Evolutionary conservation across 2,113 vertebrate species (phyloP).

Genomic region (Phrynosoma platyrhinos): DNA sequence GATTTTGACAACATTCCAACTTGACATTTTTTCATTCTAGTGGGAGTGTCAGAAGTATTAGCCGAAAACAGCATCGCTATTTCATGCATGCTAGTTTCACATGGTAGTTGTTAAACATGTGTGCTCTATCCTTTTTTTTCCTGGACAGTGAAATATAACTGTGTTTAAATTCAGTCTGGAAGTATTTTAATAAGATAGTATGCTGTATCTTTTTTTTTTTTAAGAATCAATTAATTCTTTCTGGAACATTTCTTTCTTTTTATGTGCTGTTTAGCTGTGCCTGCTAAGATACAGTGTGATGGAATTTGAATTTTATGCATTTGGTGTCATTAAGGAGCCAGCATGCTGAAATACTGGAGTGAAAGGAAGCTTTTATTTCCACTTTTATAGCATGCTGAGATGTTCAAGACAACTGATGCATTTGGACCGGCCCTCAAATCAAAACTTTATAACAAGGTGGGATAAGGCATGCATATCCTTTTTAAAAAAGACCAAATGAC

Average conservation of each 20-base stretch:
- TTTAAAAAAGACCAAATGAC: slow-evolving; percentile 46
- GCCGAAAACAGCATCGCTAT: slow-evolving; percentile 47
- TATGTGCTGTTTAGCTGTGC: slow-evolving; percentile 44
- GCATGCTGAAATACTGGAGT: slow-evolving; percentile 20
- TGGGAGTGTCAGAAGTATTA: slow-evolving; percentile 49
- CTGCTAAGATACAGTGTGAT: slow-evolving; percentile 15
- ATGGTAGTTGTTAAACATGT: not conserved
- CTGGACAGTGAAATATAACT: slow-evolving; percentile 55
- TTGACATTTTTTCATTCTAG: slow-evolving; percentile 56
- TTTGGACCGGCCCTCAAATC: not conserved
- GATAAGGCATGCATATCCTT: slow-evolving; percentile 44
- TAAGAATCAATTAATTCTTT: slow-evolving; percentile 32
- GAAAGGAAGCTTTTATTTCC: slow-evolving; percentile 45
- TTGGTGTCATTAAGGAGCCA: slow-evolving; percentile 53
- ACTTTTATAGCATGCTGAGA: not conserved
- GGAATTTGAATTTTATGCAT: slow-evolving; percentile 43
- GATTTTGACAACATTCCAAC: slow-evolving; percentile 44
- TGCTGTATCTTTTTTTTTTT: not conserved
- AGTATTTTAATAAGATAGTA: not conserved
- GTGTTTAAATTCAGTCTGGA: slow-evolving; percentile 42
- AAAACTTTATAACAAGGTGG: slow-evolving; percentile 48
- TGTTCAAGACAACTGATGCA: slow-evolving; percentile 21
- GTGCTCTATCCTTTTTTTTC: slow-evolving; percentile 7
- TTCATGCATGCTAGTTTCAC: slow-evolving; percentile 36
- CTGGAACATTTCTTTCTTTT: slow-evolving; percentile 43